phyloP scores from a whole-genome alignment of 53 echinoderm and acorn worm genomes.

The Paracentrotus lividus region DNA sequence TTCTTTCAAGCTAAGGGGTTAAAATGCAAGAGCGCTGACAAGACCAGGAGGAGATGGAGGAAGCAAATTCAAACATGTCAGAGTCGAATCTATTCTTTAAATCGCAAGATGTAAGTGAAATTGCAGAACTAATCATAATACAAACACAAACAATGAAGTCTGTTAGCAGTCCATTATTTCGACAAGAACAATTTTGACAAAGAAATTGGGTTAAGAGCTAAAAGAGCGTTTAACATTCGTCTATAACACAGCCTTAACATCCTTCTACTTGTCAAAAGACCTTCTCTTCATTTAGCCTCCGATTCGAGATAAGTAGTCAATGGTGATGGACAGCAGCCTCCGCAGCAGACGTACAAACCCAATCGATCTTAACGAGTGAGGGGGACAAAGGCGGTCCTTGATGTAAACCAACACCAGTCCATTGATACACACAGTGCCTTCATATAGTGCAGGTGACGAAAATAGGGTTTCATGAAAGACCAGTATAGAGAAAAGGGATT shows the following conservation, averaged over 20 bases:
- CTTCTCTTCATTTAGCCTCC: neutral
- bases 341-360: neutral
- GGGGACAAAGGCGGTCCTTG: neutral
- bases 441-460: slow-evolving; percentile 1
- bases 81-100: neutral
- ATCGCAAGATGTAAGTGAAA: neutral
- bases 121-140: neutral
- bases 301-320: neutral
- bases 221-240: no score
- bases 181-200: neutral
- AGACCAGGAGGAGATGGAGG: no score
- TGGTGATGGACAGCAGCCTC: slow-evolving; percentile 7
- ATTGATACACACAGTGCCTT: slow-evolving; percentile 26
- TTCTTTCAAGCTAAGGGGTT: no score
- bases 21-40: no score
- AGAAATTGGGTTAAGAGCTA: no score
- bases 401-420: neutral
- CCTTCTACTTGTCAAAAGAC: no score
- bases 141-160: neutral
- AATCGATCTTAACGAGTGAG: slow-evolving; percentile 41
- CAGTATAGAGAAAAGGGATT: neutral
- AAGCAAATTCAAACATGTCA: neutral
- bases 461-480: neutral
- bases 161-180: neutral
- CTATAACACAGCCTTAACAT: no score